Base-by-base conservation (phyloP, 2,888 invertebrate genomes). In the Drosophila pseudotakahashii region DNA sequence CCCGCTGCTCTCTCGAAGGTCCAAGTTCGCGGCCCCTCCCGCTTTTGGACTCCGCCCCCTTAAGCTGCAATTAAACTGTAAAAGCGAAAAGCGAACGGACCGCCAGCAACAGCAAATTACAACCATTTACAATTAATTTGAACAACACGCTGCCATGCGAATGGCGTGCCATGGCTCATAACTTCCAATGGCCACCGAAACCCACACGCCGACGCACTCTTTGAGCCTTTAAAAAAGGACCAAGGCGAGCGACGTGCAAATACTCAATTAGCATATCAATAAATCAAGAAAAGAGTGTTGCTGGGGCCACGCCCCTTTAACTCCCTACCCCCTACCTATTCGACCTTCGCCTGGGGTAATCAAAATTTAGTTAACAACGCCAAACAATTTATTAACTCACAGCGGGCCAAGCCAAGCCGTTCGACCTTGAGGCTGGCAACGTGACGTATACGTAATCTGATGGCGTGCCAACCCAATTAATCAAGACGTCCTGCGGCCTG, bases 241-340 rank as follows among this genome's bases (percentile, higher is more conserved):
- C n/a, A 26, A 41, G 45, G 32, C 62, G 41, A 44, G 48, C 81
- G 78, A 85, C 86, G 84, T 84, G 78, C 84, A 82, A 83, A 83
- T 81, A 80, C 81, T 81, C 85, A 85, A 87, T 85, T 85, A 85
- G 87, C 85, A 87, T 85, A 85, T 85, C 85, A 87, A 87, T 85
- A 85, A 87, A 85, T 85, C 85, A 85, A 87, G 84, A 77, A 82
- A 84, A 78, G 77, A 82, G 80, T 79, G 75, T 57, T 32, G 58
- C 39, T 23, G 42, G 23, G 32, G 51, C 44, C n/a, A 57, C 55
- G 23, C 39, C 55, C 19, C 10, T 11, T 14, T 19, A 39, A 14
- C 52, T 13, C 2, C 19, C 11, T 6, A n/a, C 48, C 30, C 14
- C 52, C 11, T 5, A 11, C 19, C 6, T 44, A 19, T 32, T 10